A percentile compares a stretch with the other conserved stretches of the same genome.
Conservation (phyloP, 1,140 invertebrate species). For the Solen grandis region DNA sequence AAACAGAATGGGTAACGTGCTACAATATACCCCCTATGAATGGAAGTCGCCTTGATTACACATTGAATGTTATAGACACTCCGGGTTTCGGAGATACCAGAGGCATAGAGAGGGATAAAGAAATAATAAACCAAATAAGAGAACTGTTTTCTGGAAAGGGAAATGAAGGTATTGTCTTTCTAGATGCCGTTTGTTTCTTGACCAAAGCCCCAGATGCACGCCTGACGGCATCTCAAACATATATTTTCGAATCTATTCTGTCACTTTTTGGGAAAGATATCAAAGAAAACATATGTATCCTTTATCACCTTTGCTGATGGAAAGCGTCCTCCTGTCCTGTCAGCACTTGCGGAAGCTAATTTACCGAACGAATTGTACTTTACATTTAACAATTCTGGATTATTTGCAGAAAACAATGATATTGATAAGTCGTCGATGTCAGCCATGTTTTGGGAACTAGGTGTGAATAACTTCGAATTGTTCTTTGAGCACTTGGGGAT, state of each 20-base stretch:
- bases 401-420: too few relatives aligned
- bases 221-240: constrained; percentile 11
- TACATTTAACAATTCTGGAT: too few relatives aligned
- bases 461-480: constrained; percentile 12
- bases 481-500: constrained; percentile 20
- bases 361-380: constrained; percentile 36
- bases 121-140: too few relatives aligned
- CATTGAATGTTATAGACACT: too few relatives aligned
- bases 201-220: constrained; percentile 18
- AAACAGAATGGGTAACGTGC: constrained; percentile 37
- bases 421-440: background rate
- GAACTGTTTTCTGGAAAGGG: constrained; percentile 5
- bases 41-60: constrained; percentile 28
- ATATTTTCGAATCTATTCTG: constrained; percentile 27
- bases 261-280: constrained; percentile 35
- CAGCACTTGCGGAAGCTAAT: constrained; percentile 18
- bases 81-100: too few relatives aligned
- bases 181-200: constrained; percentile 49
- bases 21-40: constrained; percentile 17
- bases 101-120: constrained; percentile 46
- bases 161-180: constrained; percentile 38
- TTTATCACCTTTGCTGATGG: constrained; percentile 34
- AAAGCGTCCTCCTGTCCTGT: constrained; percentile 38
- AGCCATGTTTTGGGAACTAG: constrained; percentile 57
- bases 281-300: constrained; percentile 16